Base-by-base conservation (phyloP, 2,797 vertebrate species). In the Xenops minutus region DNA sequence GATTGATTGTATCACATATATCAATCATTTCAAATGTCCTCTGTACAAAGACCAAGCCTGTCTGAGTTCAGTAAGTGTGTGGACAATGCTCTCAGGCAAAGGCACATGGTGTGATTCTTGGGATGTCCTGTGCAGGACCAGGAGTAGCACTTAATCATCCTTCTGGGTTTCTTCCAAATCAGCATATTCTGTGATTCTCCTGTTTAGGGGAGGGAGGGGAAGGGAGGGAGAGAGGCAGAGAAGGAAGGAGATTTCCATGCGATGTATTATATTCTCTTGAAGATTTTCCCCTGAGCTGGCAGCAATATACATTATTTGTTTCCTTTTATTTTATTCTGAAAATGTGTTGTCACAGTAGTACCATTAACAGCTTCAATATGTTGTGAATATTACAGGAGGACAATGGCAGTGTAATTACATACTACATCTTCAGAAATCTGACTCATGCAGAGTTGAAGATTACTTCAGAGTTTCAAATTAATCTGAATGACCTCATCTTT, bases 401-500 rank as follows among this genome's bases (percentile, higher is more conserved):
- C 4, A 61, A 66, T 91, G 80, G 66, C 51, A 68, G 19, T 71
- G 41, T 97, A 97, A 97, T 98, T 97, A 77, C 78, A 74, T 43
- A 86, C 81, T 95, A 89, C 32, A 82, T 96, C 94, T 97, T 87
- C 68, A 96, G 56, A 74, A 62, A 93, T 95, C 81, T 71, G 62
- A 73, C 36, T 95, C 73, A 94, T 93, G 68, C 79, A 96, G 52
- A 86, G 72, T 51, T 93, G 89, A 93, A 93, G 88, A 97, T 95
- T 91, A 79, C 85, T 95, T 96, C 80, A 88, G 62, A 90, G 82
- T 91, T 97, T 95, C 80, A 93, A 88, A 97, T 98, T 96, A 97
- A 94, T 97, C 95, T 85, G 84, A 93, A 93, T 97, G 93, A 97
- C 95, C 96, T 56, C 21, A 61, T 87, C 55, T 95, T 97, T 97